Evolutionary conservation across 2,888 invertebrate genomes (phyloP).

Genomic region (Apodemia zela): DNA sequence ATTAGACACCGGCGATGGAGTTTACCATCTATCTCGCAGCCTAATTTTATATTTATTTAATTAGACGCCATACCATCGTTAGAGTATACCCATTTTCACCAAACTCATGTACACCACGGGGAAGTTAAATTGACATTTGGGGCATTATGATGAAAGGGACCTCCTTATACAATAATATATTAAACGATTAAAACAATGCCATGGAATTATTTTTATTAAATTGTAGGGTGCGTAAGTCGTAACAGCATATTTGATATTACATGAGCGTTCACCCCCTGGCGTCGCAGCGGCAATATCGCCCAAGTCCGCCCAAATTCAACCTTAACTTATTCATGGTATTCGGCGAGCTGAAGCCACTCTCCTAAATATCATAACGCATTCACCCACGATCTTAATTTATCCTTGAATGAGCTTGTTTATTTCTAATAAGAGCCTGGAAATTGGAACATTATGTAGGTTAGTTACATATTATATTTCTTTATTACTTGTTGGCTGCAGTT

Average conservation of each 20-base stretch:
- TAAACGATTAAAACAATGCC: background rate
- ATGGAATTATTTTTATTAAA: conserved; percentile 13
- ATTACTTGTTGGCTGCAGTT: too few species aligned
- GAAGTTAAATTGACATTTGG: too few species aligned
- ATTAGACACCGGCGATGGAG: too few species aligned
- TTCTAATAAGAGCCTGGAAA: background rate
- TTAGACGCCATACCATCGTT: too few species aligned
- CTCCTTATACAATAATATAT: too few species aligned
- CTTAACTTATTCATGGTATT: conserved; percentile 61
- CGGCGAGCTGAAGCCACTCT: conserved; percentile 39
- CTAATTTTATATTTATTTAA: too few species aligned
- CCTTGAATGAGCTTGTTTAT: conserved; percentile 39
- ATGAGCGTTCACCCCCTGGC: conserved; percentile 32
- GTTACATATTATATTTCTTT: background rate
- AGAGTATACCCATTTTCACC: too few species aligned
- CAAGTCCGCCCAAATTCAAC: conserved; percentile 49
- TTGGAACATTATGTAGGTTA: background rate
- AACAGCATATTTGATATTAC: conserved; percentile 29
- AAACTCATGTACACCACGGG: too few species aligned
- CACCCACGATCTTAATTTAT: conserved; percentile 54
- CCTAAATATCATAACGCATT: conserved; percentile 53
- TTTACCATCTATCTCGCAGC: too few species aligned
- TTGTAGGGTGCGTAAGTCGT: conserved; percentile 15
- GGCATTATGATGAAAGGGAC: too few species aligned
- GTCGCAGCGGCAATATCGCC: conserved; percentile 37